A percentile compares a stretch with the other conserved stretches of the same genome.
Evolutionary conservation across 2,888 invertebrate species (phyloP).

Genomic region (Rutpela maculata): DNA sequence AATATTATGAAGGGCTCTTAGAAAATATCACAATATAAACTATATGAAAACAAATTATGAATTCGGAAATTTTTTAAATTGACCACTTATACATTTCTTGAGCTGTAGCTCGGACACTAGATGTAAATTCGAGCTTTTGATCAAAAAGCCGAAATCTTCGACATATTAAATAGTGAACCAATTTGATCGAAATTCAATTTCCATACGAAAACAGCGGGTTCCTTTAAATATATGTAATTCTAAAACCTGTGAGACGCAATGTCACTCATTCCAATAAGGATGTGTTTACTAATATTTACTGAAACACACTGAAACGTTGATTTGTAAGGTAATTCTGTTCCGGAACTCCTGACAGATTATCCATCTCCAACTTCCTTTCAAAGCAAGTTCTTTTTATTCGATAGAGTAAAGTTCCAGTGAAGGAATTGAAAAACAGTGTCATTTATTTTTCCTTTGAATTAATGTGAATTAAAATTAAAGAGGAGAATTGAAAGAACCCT

Average conservation of each 20-base stretch:
- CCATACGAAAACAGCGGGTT: too few species aligned
- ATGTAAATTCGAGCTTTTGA: too few species aligned
- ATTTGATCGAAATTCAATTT: too few species aligned
- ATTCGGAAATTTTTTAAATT: too few species aligned
- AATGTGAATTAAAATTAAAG: constrained; percentile 57
- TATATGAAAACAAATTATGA: too few species aligned
- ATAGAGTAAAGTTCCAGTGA: background rate
- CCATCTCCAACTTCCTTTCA: background rate
- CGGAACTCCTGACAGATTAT: background rate
- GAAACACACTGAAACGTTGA: background rate
- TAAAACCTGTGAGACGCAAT: background rate
- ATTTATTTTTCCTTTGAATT: constrained; percentile 56
- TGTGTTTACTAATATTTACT: background rate
- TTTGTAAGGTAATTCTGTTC: background rate
- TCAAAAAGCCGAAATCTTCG: too few species aligned
- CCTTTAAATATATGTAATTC: too few species aligned
- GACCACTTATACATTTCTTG: too few species aligned
- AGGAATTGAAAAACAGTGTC: constrained; percentile 41
- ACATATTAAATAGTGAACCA: too few species aligned
- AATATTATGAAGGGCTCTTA: too few species aligned
- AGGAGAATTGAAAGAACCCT: constrained; percentile 53
- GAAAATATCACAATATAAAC: too few species aligned
- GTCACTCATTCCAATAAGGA: background rate
- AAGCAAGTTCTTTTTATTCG: background rate
- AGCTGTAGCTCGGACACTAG: too few species aligned